Percentiles rank a stretch among this genome's conserved stretches.
Conservation (phyloP, 2,888 invertebrate genomes). For the Diplazon laetatorius region DNA sequence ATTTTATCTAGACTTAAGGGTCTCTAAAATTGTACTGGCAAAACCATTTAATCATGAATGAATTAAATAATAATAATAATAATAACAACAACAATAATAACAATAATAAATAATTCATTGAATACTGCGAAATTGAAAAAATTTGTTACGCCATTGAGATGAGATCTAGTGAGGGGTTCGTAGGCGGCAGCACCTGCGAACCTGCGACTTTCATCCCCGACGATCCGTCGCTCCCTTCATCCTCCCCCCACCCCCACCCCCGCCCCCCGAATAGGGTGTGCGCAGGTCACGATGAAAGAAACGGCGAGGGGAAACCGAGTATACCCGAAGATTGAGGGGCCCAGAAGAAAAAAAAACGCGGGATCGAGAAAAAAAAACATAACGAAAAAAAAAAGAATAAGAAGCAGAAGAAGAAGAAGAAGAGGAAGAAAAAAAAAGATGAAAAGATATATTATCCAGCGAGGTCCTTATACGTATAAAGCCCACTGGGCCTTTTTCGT, state of each 20-base stretch:
- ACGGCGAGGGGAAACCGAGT: conserved; percentile 52
- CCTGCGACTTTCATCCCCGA: conserved; percentile 78
- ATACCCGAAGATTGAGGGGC: no score
- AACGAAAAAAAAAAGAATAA: no score
- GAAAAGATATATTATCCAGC: conserved; percentile 54
- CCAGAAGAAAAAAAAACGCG: conserved; percentile 51
- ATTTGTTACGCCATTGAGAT: conserved; percentile 67
- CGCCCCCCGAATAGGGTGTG: conserved; percentile 64
- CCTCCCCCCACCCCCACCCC: no score
- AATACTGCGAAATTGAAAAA: neutral
- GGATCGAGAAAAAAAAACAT: conserved; percentile 50
- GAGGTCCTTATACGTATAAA: conserved; percentile 59
- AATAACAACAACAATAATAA: no score
- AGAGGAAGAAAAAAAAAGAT: conserved; percentile 55
- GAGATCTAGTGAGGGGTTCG: conserved; percentile 69
- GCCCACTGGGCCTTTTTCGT: conserved; percentile 56
- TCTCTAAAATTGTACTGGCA: no score
- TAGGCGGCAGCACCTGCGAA: conserved; percentile 77
- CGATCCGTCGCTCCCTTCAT: no score
- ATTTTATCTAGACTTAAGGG: no score
- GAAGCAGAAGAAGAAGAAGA: conserved; percentile 46
- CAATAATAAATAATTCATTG: neutral
- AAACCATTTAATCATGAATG: no score
- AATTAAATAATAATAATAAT: no score
- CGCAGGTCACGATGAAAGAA: conserved; percentile 38